Conservation (phyloP, 2,888 invertebrate genomes). For the Lasioglossum figueresi region DNA sequence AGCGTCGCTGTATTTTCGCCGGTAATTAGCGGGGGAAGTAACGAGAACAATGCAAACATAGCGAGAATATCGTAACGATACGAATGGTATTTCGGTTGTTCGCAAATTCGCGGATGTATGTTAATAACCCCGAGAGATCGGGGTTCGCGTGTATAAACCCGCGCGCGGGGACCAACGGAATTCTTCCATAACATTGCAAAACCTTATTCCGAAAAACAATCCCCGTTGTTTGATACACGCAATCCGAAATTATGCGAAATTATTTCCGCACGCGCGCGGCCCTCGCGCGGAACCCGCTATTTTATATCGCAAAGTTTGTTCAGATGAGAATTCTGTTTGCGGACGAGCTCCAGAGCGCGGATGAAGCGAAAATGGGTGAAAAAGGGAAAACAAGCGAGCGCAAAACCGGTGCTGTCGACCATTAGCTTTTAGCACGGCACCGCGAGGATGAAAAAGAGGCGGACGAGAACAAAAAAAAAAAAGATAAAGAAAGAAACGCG, state of each 20-base stretch:
- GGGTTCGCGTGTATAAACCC: neutral
- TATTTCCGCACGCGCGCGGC: conserved; percentile 23
- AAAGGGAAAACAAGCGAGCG: conserved; percentile 54
- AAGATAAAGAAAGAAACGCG: neutral
- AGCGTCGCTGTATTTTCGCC: neutral
- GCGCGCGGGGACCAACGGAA: neutral
- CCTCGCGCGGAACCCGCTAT: conserved; percentile 26
- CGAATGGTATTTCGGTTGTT: neutral
- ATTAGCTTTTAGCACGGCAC: conserved; percentile 70
- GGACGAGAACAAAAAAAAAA: conserved; percentile 41
- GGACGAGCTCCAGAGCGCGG: conserved; percentile 34
- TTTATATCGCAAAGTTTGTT: conserved; percentile 59
- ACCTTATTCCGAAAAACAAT: neutral
- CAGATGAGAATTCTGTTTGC: conserved; percentile 57
- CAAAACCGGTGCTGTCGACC: conserved; percentile 60
- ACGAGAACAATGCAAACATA: neutral
- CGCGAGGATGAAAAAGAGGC: conserved; percentile 38
- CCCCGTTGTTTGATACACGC: neutral
- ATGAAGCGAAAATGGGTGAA: conserved; percentile 51
- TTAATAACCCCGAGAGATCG: neutral
- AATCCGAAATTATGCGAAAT: conserved; percentile 30
- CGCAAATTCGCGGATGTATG: neutral
- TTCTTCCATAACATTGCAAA: neutral
- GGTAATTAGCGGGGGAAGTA: neutral
- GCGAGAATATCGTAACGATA: neutral